Evolutionary conservation across 2,888 invertebrate species (phyloP).

Genomic region (Drosophila sordidula): DNA sequence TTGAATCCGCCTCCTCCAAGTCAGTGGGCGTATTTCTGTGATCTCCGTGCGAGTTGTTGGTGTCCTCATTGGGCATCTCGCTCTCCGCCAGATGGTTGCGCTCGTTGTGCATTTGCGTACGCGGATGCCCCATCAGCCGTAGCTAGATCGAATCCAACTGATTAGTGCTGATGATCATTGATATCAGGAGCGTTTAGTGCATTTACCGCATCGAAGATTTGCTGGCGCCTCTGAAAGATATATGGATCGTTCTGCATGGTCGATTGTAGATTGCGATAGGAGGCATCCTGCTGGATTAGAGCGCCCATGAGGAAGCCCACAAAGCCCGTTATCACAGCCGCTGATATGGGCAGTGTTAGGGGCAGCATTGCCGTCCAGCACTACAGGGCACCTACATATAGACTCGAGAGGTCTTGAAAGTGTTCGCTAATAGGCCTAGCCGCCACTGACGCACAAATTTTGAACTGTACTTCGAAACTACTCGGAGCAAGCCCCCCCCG

Average conservation of each 20-base stretch:
- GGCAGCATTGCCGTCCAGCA: conserved; percentile 3
- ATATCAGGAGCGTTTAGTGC: background rate
- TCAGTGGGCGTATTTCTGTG: background rate
- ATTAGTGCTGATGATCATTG: background rate
- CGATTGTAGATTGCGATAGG: conserved; percentile 45
- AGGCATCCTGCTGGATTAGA: conserved; percentile 56
- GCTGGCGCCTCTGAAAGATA: conserved; percentile 44
- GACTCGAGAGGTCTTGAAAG: background rate
- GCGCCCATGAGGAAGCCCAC: conserved; percentile 58
- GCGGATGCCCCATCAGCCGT: conserved; percentile 35
- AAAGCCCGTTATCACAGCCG: conserved; percentile 46
- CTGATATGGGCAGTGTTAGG: conserved; percentile 27
- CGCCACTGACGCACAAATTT: conserved; percentile 9
- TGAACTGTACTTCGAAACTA: conserved; percentile 1
- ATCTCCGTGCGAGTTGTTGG: background rate
- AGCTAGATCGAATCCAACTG: conserved; percentile 23
- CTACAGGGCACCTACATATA: background rate
- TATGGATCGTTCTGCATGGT: conserved; percentile 59
- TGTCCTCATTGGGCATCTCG: no score
- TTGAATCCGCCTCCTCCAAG: conserved; percentile 14
- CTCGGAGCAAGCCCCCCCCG: background rate
- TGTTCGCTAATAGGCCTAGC: no score
- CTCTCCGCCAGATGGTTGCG: no score
- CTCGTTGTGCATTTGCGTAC: background rate
- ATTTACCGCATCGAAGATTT: conserved; percentile 60